Evolutionary conservation across 2,797 vertebrate genomes (phyloP), one percentile per base, ranked within the genome.

Genomic region (Enteromius treurensis): DNA sequence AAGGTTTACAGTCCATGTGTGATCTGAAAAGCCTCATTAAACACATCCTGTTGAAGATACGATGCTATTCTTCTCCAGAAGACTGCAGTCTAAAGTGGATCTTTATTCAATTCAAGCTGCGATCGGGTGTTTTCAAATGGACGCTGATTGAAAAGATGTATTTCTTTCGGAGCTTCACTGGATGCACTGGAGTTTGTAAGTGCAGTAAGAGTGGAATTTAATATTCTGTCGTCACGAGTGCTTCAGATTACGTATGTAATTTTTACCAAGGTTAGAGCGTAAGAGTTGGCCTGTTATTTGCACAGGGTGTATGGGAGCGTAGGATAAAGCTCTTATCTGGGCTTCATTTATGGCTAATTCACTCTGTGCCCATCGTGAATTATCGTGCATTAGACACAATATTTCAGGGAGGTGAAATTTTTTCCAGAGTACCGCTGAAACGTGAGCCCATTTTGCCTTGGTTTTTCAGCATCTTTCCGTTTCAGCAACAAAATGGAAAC

Each of bases 81-180:
- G 23, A 42, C 79, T 58, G 51, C 23, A 60, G 79, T 74, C 40
- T 19, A 74, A 81, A 74, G 70, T 74, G 29, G 42, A 81, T 42
- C 55, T 60, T 71, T 80, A 62, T 71, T 49, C 2, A 62, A 11
- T 73, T 64, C 0, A 17, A 37, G 60, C 47, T 64, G 42, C 23
- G 40, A 71, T 45, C 17, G 11, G 55, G 53, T 73, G 71, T 73
- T 32, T 82, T 86, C 88, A 88, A 90, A 91, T 87, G 85, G 84
- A 86, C 34, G 5, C 42, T 81, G 88, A 86, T 85, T 84, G 77
- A 85, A 86, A 74, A 55, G 34, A 80, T 11, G 21, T 81, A 78
- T 75, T 80, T 73, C 62, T 64, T 89, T 71, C 26, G 9, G 21
- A 70, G 21, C 32, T 40, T 21, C 23, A 1, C n/a, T 58, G 23